These are phyloP conservation scores for Threskiornis aethiopicus DNA, from an alignment of 2,797 vertebrate species.

Conservation along the genomic window DNA sequence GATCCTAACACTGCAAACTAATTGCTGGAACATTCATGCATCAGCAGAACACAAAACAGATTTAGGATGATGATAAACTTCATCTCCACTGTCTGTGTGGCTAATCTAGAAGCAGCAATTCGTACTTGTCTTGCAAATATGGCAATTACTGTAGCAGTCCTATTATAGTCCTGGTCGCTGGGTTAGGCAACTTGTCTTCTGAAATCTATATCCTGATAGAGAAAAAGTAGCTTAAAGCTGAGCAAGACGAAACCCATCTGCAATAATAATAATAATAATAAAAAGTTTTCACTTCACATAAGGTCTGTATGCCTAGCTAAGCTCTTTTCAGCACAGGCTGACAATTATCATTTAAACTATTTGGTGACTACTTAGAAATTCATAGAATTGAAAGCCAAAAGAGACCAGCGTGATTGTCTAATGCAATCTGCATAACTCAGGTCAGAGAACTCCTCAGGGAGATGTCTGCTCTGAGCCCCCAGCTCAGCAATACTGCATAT, in stretches of 20 bases:
- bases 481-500: not conserved
- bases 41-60: slow-evolving; percentile 41
- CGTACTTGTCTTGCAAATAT: not conserved
- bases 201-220: slow-evolving; percentile 14
- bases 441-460: slow-evolving; percentile 12
- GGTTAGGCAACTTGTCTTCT: slow-evolving; percentile 26
- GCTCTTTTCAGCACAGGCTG: slow-evolving; percentile 26
- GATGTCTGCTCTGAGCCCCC: not conserved
- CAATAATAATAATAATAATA: not conserved
- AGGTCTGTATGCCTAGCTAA: not conserved
- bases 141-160: slow-evolving; percentile 7
- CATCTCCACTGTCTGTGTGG: not conserved
- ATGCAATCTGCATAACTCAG: slow-evolving; percentile 13
- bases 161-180: not conserved
- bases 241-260: not conserved
- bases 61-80: not conserved
- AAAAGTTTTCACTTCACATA: not conserved
- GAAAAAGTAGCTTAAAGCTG: not conserved
- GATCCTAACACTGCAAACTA: not conserved
- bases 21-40: not conserved
- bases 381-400: not conserved
- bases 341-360: slow-evolving; percentile 6
- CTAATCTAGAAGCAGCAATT: not conserved
- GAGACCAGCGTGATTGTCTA: not conserved
- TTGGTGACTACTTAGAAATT: slow-evolving; percentile 25